phyloP scores from a whole-genome alignment of 2,113 vertebrate genomes.

The Eulemur macaco region DNA sequence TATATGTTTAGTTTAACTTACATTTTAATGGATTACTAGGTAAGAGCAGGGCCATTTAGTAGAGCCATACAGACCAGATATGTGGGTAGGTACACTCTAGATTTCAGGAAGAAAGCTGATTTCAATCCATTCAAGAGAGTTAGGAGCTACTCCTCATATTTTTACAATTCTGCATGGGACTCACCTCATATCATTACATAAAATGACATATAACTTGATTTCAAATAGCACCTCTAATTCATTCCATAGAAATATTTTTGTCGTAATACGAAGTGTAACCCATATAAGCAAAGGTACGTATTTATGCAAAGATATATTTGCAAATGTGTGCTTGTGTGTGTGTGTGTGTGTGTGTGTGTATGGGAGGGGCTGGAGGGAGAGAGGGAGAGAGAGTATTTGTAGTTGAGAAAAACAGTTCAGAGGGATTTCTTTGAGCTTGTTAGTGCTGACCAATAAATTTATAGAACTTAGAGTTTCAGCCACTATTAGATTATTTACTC shows the following conservation, averaged over 20 bases:
- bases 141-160: not conserved
- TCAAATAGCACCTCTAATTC: not conserved
- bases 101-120: not conserved
- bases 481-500: not conserved
- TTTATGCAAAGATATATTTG: not conserved
- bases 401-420: not conserved
- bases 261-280: not conserved
- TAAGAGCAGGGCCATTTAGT: not conserved
- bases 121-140: not conserved
- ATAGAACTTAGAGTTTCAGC: not conserved
- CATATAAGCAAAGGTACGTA: not conserved
- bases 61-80: not conserved
- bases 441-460: not conserved
- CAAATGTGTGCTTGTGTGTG: not conserved
- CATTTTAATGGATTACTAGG: not conserved
- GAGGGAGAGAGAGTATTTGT: not conserved
- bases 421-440: not conserved
- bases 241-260: conserved; percentile 5
- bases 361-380: not conserved
- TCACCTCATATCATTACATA: not conserved
- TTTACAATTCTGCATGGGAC: not conserved
- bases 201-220: not conserved
- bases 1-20: conserved; percentile 22
- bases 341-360: not conserved
- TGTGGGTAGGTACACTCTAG: not conserved